Evolutionary conservation across 1,140 invertebrate genomes (phyloP), one percentile per base, ranked within the genome.

Genomic region (Diploscapter pachys): DNA sequence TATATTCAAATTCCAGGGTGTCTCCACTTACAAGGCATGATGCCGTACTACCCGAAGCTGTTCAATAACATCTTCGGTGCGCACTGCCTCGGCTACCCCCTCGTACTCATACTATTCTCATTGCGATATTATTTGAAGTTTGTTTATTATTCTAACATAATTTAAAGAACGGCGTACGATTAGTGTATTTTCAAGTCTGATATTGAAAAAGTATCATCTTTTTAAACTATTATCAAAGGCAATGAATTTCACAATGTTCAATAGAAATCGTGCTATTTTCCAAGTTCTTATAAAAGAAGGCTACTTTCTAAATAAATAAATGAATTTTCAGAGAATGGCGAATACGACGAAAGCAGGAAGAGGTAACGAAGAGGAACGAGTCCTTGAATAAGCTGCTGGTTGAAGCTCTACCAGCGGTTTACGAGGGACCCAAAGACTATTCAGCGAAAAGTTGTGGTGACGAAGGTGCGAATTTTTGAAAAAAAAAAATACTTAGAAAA

Each of bases 1-100:
- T 59, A 59, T 11, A 11, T 59, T 59, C 31, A 11, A 59, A 11
- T 65, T 68, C 2, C 66, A 68, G 66, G 49, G 49, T 89, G 93
- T 92, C 81, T 92, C 92, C 79, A 90, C 96, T 79, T 89, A 87
- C 93, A 94, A 86, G 89, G 93, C 80, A 92, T 93, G 85, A 91
- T 92, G 87, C 90, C 93, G 88, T 92, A 92, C 76, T 92, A 92
- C 87, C 93, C 93, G 87, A 89, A 95, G 87, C 94, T 96, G 88
- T 90, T 97, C 72, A 98, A 94, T 90, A 90, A 94, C 86, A 95
- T 96, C 73, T 96, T 99, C 88, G 96, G 96, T 79, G 96, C 96
- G 79, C 96, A 99, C 88, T 98, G 92, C 87, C 93, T 97, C 88
- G 94, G 96, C 74, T 98, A 97, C 90, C 95, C 95, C 80, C 93